Evolutionary conservation across 2,888 invertebrate species (phyloP).

Genomic region (Apodemia mormo): DNA sequence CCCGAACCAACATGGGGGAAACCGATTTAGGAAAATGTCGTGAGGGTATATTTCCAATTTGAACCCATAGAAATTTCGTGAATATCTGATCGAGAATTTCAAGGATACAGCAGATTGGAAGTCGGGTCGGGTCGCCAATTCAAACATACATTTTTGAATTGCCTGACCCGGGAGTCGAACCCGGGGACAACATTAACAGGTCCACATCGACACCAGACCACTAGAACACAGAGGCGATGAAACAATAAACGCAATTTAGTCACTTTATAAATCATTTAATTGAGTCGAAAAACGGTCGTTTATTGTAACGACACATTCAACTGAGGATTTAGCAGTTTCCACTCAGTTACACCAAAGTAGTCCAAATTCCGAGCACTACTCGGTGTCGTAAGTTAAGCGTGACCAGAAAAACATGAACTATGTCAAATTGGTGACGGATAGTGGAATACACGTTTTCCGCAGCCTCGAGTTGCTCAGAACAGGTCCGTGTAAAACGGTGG

Average conservation of each 20-base stretch:
- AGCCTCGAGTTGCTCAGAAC: conserved; percentile 24
- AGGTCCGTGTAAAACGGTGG: conserved; percentile 57
- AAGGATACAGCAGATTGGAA: too few species aligned
- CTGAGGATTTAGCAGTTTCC: conserved; percentile 3
- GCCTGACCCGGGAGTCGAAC: too few species aligned
- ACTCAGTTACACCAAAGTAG: conserved; percentile 65
- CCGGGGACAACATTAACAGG: too few species aligned
- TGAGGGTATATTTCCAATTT: too few species aligned
- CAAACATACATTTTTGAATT: too few species aligned
- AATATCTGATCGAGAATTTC: too few species aligned
- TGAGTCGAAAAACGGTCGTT: background rate
- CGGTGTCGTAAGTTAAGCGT: conserved; percentile 64
- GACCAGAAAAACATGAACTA: conserved; percentile 14
- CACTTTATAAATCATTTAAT: background rate
- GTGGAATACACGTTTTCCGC: conserved; percentile 31
- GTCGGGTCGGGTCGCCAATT: too few species aligned
- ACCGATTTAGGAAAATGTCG: too few species aligned
- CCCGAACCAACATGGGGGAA: too few species aligned
- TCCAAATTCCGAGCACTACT: conserved; percentile 71
- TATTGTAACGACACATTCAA: background rate
- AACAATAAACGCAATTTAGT: background rate
- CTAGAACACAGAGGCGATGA: too few species aligned
- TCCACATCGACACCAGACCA: too few species aligned
- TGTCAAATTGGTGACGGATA: conserved; percentile 43
- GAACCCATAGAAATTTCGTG: too few species aligned